Percentiles rank a stretch among this genome's conserved stretches.
Evolutionary conservation across 2,888 invertebrate species (phyloP).

Genomic region (Dryadula phaetusa): DNA sequence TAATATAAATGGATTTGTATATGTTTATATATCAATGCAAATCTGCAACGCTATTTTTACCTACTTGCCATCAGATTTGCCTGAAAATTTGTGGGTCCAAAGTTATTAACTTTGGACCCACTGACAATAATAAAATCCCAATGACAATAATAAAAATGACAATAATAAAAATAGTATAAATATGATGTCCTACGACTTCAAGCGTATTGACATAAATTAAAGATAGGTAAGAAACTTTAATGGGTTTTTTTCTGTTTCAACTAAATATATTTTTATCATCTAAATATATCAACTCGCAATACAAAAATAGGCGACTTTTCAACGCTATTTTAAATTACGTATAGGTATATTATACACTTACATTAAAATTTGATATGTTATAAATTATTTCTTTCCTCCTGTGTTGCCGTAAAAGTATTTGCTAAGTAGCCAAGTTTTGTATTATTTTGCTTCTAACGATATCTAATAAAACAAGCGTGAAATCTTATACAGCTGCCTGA

Average conservation of each 20-base stretch:
- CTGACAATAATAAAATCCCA: too few relatives aligned
- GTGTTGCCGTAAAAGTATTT: slow-evolving; percentile 31
- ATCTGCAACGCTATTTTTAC: background rate
- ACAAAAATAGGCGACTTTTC: slow-evolving; percentile 1
- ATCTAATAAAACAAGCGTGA: slow-evolving; percentile 31
- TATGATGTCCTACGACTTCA: too few relatives aligned
- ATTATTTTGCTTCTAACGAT: slow-evolving; percentile 24
- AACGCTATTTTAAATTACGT: too few relatives aligned
- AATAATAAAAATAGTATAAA: background rate
- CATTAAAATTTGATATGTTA: background rate
- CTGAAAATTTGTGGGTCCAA: too few relatives aligned
- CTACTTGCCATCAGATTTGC: background rate
- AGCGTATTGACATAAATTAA: too few relatives aligned
- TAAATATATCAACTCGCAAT: too few relatives aligned
- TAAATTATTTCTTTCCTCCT: slow-evolving; percentile 28
- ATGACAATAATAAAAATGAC: too few relatives aligned
- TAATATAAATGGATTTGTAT: background rate
- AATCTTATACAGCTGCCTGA: slow-evolving; percentile 33
- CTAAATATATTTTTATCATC: too few relatives aligned
- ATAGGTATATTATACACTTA: too few relatives aligned
- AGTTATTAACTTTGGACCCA: too few relatives aligned
- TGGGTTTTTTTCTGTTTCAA: too few relatives aligned
- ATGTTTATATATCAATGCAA: background rate
- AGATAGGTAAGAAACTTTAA: too few relatives aligned
- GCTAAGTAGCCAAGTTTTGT: slow-evolving; percentile 31